Evolutionary conservation across 2,113 vertebrate genomes (phyloP).

Genomic region (Ramphastos sulfuratus): DNA sequence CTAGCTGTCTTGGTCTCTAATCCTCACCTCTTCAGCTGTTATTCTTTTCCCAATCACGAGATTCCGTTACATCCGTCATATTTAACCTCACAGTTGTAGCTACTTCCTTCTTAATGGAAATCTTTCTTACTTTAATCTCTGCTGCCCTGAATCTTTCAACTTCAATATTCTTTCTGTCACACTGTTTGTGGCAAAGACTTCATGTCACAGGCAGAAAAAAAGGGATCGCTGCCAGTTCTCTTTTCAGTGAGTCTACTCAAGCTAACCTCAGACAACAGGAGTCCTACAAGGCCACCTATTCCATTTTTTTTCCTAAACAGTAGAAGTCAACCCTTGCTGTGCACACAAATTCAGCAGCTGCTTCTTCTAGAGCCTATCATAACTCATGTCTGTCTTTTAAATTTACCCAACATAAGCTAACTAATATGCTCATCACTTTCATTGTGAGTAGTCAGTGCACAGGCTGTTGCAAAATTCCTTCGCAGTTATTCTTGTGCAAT

Average conservation of each 20-base stretch:
- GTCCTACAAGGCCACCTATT: neutral
- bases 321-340: neutral
- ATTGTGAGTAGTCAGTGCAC: neutral
- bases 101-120: constrained; percentile 34
- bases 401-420: neutral
- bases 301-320: neutral
- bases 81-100: constrained; percentile 35
- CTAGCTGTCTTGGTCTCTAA: neutral
- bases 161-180: constrained; percentile 42
- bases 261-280: constrained; percentile 1
- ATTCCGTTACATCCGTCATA: neutral
- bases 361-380: constrained; percentile 1
- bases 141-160: constrained; percentile 46
- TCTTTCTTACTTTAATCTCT: constrained; percentile 39
- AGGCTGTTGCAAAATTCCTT: neutral
- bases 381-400: constrained; percentile 20
- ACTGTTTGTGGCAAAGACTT: constrained; percentile 5
- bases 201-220: neutral
- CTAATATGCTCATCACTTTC: constrained; percentile 1
- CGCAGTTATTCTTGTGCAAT: neutral
- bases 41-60: neutral
- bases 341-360: constrained; percentile 13
- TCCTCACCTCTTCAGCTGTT: neutral
- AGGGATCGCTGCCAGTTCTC: neutral
- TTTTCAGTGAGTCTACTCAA: neutral